These are phyloP conservation scores for Tursiops truncatus DNA, from an alignment of 2,113 vertebrate species.

Conservation along the genomic window DNA sequence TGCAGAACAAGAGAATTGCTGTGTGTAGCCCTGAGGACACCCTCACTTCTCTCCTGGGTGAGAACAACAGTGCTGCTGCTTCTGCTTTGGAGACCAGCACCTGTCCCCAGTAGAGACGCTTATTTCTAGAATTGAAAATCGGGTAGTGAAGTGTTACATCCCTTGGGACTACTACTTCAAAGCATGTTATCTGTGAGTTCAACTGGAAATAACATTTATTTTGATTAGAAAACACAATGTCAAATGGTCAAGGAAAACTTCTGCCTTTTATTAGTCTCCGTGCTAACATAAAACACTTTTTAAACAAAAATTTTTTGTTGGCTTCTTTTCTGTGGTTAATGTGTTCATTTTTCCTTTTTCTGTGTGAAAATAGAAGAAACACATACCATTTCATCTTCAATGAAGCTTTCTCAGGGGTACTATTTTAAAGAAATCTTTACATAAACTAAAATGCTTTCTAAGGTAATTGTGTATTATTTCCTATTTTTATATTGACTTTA, in stretches of 20 bases:
- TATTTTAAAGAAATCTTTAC: slow-evolving; percentile 14
- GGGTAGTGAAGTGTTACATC: background rate
- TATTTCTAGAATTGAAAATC: slow-evolving; percentile 7
- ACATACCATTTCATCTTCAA: background rate
- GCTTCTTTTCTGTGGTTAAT: background rate
- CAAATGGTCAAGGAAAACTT: background rate
- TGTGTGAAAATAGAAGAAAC: background rate
- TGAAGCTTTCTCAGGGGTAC: background rate
- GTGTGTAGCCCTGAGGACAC: background rate
- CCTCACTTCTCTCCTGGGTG: background rate
- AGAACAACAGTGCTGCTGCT: background rate
- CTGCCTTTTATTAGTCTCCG: background rate
- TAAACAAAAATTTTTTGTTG: background rate
- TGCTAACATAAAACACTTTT: background rate
- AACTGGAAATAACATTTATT: background rate
- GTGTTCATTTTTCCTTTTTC: background rate
- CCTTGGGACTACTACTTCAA: background rate
- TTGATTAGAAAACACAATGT: slow-evolving; percentile 5
- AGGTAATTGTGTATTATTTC: slow-evolving; percentile 21
- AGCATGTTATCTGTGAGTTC: background rate
- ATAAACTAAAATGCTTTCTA: background rate
- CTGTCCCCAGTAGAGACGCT: background rate
- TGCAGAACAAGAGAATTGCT: background rate
- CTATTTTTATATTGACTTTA: background rate
- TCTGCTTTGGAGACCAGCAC: background rate